Base-by-base conservation (phyloP, 2,797 vertebrate genomes). In the Cyprinodon diabolis region DNA sequence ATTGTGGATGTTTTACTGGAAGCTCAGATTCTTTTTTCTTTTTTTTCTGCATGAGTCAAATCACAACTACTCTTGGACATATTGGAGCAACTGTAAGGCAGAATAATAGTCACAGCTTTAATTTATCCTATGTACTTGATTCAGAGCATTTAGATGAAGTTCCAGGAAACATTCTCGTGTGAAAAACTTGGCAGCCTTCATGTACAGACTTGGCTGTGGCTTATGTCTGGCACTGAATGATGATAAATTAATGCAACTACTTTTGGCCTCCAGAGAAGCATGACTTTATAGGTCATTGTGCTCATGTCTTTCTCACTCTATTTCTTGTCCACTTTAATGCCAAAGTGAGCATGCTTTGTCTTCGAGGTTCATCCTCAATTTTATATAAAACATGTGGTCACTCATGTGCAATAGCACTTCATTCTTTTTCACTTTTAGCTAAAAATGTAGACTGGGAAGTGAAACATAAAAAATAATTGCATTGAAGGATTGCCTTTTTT, bases 161-260 rank as follows among this genome's bases (percentile, higher is more conserved):
- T 83, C 56, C 74, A 76, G 55, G 68, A 71, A 72, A 78, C 68
- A 69, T 73, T 83, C 80, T 86, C 75, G 78, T 74, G 51, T 81
- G 83, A 76, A 87, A 75, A 72, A 76, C 81, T 88, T 93, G 90
- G 92, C 87, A 73, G 78, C 49, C 66, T 49, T 25, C 19, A 17
- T 56, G 48, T 54, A 76, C 79, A 83, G 57, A 85, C 74, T 82
- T 92, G 90, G 86, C 84, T 77, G 69, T 60, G 49, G 8, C 45
- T 67, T 77, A 69, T 58, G 82, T 86, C 87, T 90, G 75, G 82
- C 71, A 75, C 84, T 82, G 84, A 68, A 70, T 78, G 76, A 83
- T 84, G 84, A 92, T 91, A 74, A 85, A 92, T 91, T 79, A 86
- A 80, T 87, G 76, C 76, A 76, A 90, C 86, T 81, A 72, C 54